phyloP scores from a whole-genome alignment of 2,113 vertebrate species.

The Tinamus guttatus region DNA sequence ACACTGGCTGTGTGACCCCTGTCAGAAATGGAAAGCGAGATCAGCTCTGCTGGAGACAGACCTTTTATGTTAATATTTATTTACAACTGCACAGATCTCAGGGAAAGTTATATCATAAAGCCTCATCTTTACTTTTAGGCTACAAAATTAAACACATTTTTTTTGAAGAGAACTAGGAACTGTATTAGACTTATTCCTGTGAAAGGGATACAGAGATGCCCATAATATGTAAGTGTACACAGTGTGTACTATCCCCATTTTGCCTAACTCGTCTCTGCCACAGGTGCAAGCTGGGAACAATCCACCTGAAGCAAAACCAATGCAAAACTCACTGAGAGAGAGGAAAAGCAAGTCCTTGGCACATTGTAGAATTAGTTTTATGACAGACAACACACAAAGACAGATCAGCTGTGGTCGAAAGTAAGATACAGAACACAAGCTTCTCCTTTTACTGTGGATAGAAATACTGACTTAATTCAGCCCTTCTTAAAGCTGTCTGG shows the following conservation, averaged over 20 bases:
- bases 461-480: constrained; percentile 17
- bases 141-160: background rate
- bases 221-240: background rate
- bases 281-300: background rate
- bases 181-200: background rate
- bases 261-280: background rate
- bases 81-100: constrained; percentile 9
- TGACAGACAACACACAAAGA: background rate
- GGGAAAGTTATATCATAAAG: background rate
- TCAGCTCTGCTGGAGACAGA: constrained; percentile 61
- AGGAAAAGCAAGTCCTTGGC: background rate
- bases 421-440: background rate
- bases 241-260: fast-evolving
- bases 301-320: background rate
- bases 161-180: constrained; percentile 4
- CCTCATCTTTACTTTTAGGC: background rate
- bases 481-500: constrained; percentile 17
- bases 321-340: background rate
- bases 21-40: constrained; percentile 63
- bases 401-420: background rate
- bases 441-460: background rate
- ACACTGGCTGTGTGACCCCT: constrained; percentile 62
- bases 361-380: background rate
- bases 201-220: background rate
- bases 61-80: constrained; percentile 61